A percentile compares a stretch with the other conserved stretches of the same genome.
Conservation (phyloP, 2,888 invertebrate genomes). For the Amaurobius ferox region DNA sequence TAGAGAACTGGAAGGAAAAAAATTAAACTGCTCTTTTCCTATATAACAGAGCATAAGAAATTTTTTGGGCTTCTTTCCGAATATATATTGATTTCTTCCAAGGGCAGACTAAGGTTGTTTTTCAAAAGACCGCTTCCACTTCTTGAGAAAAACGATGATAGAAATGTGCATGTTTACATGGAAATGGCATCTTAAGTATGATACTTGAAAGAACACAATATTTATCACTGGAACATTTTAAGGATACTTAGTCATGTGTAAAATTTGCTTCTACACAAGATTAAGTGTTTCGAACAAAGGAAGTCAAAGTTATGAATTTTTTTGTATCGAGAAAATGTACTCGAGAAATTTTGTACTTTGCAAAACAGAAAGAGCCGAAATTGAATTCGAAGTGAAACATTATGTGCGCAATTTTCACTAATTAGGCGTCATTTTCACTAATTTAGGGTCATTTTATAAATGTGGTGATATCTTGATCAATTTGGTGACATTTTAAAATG, state of each 20-base stretch:
- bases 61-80: slow-evolving; percentile 42
- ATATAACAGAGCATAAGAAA: slow-evolving; percentile 65
- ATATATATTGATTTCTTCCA: slow-evolving; percentile 66
- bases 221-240: neutral
- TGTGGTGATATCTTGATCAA: too few relatives aligned
- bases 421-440: too few relatives aligned
- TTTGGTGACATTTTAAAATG: too few relatives aligned
- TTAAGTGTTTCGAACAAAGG: too few relatives aligned
- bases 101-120: slow-evolving; percentile 64
- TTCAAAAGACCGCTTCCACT: neutral
- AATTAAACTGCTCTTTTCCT: slow-evolving; percentile 64
- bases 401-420: too few relatives aligned
- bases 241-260: neutral
- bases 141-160: neutral
- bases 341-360: too few relatives aligned
- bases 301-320: too few relatives aligned
- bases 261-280: too few relatives aligned
- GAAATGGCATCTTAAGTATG: neutral
- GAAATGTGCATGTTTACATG: slow-evolving; percentile 23
- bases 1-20: slow-evolving; percentile 52
- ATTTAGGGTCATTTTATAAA: too few relatives aligned
- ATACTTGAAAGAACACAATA: neutral
- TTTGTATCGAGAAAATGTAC: too few relatives aligned
- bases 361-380: too few relatives aligned
- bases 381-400: too few relatives aligned